These are phyloP conservation scores for Pipistrellus pipistrellus DNA, from an alignment of 2,797 vertebrate species.

Conservation along the genomic window DNA sequence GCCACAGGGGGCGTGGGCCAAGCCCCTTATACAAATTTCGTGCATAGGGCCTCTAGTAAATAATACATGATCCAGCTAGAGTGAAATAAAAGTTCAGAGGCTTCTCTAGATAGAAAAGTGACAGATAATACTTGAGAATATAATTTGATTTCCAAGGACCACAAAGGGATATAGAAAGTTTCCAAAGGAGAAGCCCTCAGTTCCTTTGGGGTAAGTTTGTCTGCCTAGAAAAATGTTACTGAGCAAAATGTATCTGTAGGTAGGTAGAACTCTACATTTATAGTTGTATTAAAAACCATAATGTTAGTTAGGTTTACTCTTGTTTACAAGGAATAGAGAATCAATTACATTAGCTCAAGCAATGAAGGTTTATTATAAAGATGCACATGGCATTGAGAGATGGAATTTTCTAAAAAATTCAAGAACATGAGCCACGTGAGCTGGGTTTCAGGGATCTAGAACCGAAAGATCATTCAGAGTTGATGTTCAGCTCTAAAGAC, in stretches of 20 bases:
- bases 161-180: neutral
- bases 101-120: conserved; percentile 9
- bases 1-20: too few species aligned
- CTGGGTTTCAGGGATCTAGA: conserved; percentile 25
- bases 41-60: neutral
- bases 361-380: conserved; percentile 38
- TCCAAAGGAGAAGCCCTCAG: neutral
- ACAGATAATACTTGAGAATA: neutral
- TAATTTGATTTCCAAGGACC: neutral
- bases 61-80: neutral
- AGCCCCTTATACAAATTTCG: too few species aligned
- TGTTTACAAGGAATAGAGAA: conserved; percentile 17
- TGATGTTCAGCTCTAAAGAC: conserved; percentile 2
- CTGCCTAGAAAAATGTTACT: neutral
- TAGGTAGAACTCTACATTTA: conserved; percentile 31
- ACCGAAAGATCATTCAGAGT: conserved; percentile 2
- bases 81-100: neutral
- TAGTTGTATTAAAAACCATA: neutral
- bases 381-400: neutral
- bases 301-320: neutral
- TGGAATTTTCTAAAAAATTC: conserved; percentile 19
- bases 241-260: neutral
- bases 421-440: neutral
- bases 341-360: neutral
- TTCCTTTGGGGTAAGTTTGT: neutral